These are phyloP conservation scores for Podarcis lilfordi DNA, from an alignment of 2,797 vertebrate genomes.

Conservation along the genomic window DNA sequence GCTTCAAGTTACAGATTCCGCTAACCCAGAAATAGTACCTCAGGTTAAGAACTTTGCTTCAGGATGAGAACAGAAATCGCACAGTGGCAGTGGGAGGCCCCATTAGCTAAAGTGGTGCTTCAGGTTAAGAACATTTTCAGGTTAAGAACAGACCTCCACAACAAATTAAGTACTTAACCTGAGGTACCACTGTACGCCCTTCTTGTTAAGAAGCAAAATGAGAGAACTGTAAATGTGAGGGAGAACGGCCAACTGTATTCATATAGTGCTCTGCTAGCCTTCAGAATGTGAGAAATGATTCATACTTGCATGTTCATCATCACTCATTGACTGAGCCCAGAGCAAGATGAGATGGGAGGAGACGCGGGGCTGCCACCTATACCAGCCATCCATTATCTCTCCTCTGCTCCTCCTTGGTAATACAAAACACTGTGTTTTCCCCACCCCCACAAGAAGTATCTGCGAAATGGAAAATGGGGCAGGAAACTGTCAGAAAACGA, in stretches of 20 bases:
- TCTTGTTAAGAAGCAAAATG: conserved; percentile 41
- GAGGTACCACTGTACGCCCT: background rate
- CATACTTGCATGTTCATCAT: no score
- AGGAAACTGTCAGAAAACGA: background rate
- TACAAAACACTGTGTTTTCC: background rate
- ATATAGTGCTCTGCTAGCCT: background rate
- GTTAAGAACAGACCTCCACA: no score
- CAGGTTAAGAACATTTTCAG: no score
- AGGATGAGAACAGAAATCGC: no score
- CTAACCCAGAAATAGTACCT: no score
- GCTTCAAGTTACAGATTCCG: no score
- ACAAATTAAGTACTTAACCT: no score
- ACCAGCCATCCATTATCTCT: background rate
- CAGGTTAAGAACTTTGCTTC: no score
- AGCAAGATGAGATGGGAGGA: background rate
- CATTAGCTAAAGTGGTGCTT: no score
- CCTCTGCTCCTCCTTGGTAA: background rate
- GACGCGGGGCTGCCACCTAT: background rate
- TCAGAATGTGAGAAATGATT: background rate
- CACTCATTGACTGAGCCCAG: no score
- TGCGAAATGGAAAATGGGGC: background rate
- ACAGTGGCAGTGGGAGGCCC: no score
- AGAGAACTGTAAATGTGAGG: background rate
- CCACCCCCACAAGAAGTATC: background rate
- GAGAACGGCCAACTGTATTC: background rate